Evolutionary conservation across 2,797 vertebrate genomes (phyloP).

Genomic region (Sebastes oblongus): DNA sequence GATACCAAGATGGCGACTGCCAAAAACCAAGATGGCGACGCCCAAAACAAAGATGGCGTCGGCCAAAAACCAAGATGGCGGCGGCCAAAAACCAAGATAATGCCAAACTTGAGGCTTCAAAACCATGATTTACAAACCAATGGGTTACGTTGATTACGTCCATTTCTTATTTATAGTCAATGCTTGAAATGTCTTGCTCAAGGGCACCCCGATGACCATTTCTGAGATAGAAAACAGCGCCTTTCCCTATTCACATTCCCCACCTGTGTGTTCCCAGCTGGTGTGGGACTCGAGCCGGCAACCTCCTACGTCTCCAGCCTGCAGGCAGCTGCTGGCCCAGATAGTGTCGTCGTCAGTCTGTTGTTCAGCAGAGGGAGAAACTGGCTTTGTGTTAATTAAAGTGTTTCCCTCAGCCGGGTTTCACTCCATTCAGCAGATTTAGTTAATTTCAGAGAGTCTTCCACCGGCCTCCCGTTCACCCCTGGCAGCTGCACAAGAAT

Average conservation of each 20-base stretch:
- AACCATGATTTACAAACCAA: no score
- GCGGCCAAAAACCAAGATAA: no score
- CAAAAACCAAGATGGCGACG: no score
- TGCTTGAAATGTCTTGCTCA: neutral
- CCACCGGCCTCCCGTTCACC: neutral
- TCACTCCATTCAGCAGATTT: slow-evolving; percentile 27
- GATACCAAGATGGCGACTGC: no score
- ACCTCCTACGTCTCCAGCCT: neutral
- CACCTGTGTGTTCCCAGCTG: neutral
- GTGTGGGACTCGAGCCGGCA: neutral
- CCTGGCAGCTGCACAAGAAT: slow-evolving; percentile 2
- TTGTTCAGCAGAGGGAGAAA: neutral
- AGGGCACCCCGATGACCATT: neutral
- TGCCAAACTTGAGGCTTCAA: no score
- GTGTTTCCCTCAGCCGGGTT: slow-evolving; percentile 31
- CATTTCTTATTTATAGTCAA: no score
- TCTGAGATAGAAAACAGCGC: no score
- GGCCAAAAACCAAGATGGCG: no score
- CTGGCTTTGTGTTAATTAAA: slow-evolving; percentile 32
- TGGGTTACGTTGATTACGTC: no score
- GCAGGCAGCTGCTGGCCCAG: slow-evolving; percentile 36
- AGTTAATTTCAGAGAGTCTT: neutral
- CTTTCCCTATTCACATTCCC: neutral
- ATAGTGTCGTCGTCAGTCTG: slow-evolving; percentile 15
- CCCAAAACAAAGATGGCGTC: no score